Conservation (phyloP, 2,888 invertebrate genomes). For the Zele albiditarsus region DNA sequence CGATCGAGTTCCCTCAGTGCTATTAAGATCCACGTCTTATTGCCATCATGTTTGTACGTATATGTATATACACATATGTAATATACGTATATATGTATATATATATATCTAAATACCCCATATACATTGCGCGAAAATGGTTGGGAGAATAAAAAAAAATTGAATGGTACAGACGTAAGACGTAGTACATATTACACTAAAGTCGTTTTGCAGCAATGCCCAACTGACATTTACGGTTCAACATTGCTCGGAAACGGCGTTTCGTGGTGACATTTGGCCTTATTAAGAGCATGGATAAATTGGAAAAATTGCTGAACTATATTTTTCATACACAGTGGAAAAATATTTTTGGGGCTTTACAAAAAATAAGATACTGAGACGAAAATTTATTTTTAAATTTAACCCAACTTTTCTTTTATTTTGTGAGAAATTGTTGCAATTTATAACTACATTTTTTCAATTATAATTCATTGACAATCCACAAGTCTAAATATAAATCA, state of each 20-base stretch:
- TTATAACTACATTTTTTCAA: no score
- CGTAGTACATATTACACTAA: constrained; percentile 15
- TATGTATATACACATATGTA: constrained; percentile 11
- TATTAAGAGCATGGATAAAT: constrained; percentile 16
- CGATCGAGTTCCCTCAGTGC: constrained; percentile 31
- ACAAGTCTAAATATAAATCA: no score
- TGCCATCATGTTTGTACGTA: constrained; percentile 2
- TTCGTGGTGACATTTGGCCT: constrained; percentile 39
- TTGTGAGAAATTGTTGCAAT: no score
- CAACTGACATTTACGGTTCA: constrained; percentile 40
- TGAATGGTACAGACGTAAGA: constrained; percentile 31
- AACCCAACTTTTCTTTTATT: no score
- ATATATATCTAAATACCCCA: neutral
- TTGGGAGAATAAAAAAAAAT: constrained; percentile 30
- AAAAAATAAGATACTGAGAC: no score
- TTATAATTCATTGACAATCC: no score
- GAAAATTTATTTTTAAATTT: no score
- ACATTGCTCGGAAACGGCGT: constrained; percentile 25
- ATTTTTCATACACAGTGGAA: neutral
- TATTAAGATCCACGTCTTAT: constrained; percentile 26
- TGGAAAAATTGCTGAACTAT: neutral
- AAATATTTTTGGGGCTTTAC: no score
- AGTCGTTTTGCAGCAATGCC: constrained; percentile 33
- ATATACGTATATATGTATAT: neutral
- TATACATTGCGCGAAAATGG: constrained; percentile 24